phyloP scores from a whole-genome alignment of 2,113 vertebrate species.

The Anolis carolinensis region DNA sequence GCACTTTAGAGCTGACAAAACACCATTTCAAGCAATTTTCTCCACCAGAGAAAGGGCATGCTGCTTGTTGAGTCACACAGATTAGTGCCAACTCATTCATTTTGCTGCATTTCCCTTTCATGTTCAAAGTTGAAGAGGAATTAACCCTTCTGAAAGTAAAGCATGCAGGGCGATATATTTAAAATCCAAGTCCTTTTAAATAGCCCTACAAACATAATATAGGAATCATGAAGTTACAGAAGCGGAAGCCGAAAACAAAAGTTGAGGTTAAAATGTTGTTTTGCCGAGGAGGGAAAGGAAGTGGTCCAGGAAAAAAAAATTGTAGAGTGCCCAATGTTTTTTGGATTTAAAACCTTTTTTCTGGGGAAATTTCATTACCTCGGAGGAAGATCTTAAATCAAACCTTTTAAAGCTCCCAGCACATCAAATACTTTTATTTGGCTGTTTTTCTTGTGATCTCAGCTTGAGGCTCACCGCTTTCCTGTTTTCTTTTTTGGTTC shows the following conservation, averaged over 20 bases:
- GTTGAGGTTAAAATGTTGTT: background rate
- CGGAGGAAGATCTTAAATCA: slow-evolving; percentile 7
- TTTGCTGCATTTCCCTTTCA: slow-evolving; percentile 19
- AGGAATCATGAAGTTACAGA: background rate
- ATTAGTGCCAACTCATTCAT: slow-evolving; percentile 7
- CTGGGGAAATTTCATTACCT: background rate
- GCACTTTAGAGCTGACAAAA: background rate
- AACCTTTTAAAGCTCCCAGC: background rate
- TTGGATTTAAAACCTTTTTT: background rate
- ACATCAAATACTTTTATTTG: background rate
- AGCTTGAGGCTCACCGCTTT: background rate
- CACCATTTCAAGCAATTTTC: background rate
- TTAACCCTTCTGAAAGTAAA: slow-evolving; percentile 6
- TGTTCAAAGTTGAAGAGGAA: background rate
- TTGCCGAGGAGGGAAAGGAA: background rate
- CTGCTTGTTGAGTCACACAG: slow-evolving; percentile 18
- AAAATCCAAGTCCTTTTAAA: background rate
- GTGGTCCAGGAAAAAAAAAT: background rate
- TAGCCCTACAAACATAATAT: background rate
- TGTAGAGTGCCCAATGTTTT: too few relatives aligned
- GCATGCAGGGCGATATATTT: background rate
- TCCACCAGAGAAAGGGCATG: background rate
- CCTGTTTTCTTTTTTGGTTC: background rate
- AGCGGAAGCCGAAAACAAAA: background rate
- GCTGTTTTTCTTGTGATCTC: background rate